phyloP scores from a whole-genome alignment of 2,797 vertebrate genomes.

The Sebastes vulpes region DNA sequence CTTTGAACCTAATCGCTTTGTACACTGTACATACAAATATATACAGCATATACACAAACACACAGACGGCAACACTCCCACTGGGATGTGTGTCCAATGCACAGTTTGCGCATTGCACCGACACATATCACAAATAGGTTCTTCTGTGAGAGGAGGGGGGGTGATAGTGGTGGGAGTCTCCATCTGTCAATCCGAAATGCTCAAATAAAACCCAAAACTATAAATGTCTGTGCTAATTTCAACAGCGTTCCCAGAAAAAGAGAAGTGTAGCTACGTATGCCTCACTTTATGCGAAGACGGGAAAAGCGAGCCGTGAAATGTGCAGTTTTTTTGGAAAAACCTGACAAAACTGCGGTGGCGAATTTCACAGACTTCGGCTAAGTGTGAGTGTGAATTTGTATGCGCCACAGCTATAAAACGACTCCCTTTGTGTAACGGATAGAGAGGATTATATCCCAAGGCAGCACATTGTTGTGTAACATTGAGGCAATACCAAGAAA shows the following conservation, averaged over 20 bases:
- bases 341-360: constrained; percentile 6
- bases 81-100: constrained; percentile 23
- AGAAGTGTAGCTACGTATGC: neutral
- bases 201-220: constrained; percentile 49
- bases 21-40: constrained; percentile 10
- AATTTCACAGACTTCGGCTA: constrained; percentile 46
- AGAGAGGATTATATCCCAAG: constrained; percentile 67
- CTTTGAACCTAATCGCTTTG: constrained; percentile 31
- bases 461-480: constrained; percentile 70
- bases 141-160: constrained; percentile 20
- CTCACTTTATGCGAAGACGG: constrained; percentile 6
- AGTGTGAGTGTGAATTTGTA: constrained; percentile 35
- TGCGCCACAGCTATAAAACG: constrained; percentile 30
- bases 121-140: constrained; percentile 50
- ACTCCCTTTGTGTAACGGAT: constrained; percentile 53
- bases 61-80: constrained; percentile 26
- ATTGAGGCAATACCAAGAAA: constrained; percentile 65
- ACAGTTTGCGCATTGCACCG: constrained; percentile 27
- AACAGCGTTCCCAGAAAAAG: constrained; percentile 7
- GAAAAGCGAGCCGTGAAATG: constrained; percentile 2
- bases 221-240: constrained; percentile 45
- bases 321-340: neutral
- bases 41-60: neutral
- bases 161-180: constrained; percentile 40
- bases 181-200: constrained; percentile 68